Evolutionary conservation across 2,888 invertebrate genomes (phyloP), one percentile per base, ranked within the genome.

Genomic region (Pterostichus madidus): DNA sequence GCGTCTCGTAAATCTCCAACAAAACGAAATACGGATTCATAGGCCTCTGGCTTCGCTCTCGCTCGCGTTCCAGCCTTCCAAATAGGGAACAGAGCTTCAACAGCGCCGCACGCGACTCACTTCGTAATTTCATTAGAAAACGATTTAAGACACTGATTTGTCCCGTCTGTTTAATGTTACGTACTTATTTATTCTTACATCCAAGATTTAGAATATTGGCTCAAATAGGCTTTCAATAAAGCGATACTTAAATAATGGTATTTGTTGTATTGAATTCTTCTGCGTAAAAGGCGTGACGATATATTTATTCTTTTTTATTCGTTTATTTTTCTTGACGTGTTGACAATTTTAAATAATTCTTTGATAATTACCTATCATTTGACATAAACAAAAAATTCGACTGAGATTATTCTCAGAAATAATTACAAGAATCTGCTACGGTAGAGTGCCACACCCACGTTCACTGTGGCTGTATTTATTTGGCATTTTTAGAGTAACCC

Each of bases 51-150:
- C 24, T 59, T 59, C 53, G 15, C 17, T 56, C 59, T 59, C 24
- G 64, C 64, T 32, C 35, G 32, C 32, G 68, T 44, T 71, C 68
- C 4, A 44, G 44, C 68, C 15, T 71, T 1, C 68, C 10, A 17
- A 13, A 15, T 5, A 64, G 11, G 44, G 68, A 56, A 7, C 56
- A 17, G 56, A 56, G 56, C 56, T 56, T 56, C 17, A 56, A 56
- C 61, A 31, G 46, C 39, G 39, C 39, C 39, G 39, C 39, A 8
- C 39, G 39, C 39, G 39, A 0, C 59, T 46, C 44, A 53, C 59
- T 59, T 24, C 56, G 81, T 81, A 81, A 75, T 81, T 81, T 81
- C 75, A 81, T 81, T 81, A 81, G 81, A n/a, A 32, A 61, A 46
- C 81, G 61, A 81, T 81, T 81, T 81, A 61, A 75, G 75, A 61